A percentile compares a stretch with the other conserved stretches of the same genome.
Conservation (phyloP, 2,797 vertebrate species). For the Lacerta agilis region DNA sequence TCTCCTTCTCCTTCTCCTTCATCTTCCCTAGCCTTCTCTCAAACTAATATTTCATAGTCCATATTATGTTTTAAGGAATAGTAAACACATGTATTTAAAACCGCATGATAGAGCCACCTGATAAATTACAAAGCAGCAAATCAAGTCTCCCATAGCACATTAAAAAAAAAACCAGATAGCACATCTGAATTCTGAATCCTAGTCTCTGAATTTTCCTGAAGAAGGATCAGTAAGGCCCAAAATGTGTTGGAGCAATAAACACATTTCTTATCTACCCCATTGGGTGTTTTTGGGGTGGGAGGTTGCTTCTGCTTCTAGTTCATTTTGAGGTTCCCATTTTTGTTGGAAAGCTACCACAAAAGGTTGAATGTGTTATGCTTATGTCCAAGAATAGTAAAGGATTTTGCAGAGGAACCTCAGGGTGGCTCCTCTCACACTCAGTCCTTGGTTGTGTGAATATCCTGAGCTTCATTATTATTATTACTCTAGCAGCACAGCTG, state of each 20-base stretch:
- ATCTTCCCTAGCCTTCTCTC: background rate
- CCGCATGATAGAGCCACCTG: background rate
- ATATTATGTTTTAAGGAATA: background rate
- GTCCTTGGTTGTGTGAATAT: background rate
- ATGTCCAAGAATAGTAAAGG: background rate
- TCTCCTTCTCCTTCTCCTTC: too few relatives aligned
- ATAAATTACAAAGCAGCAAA: background rate
- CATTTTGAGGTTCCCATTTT: too few relatives aligned
- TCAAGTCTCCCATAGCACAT: background rate
- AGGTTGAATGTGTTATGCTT: background rate
- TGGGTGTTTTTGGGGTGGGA: too few relatives aligned
- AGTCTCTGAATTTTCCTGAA: too few relatives aligned
- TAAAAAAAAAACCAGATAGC: too few relatives aligned
- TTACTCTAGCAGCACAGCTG: constrained; percentile 36
- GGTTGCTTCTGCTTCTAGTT: too few relatives aligned
- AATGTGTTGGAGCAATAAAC: too few relatives aligned
- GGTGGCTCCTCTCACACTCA: background rate
- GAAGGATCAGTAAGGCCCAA: too few relatives aligned
- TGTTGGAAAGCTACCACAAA: background rate
- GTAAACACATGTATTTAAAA: background rate
- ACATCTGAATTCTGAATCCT: too few relatives aligned
- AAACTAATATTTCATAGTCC: background rate
- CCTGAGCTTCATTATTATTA: constrained; percentile 26
- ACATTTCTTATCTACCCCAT: too few relatives aligned
- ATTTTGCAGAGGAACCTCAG: background rate